Evolutionary conservation across 2,888 invertebrate genomes (phyloP), one percentile per base, ranked within the genome.

Genomic region (Aphidoletes aphidimyza): DNA sequence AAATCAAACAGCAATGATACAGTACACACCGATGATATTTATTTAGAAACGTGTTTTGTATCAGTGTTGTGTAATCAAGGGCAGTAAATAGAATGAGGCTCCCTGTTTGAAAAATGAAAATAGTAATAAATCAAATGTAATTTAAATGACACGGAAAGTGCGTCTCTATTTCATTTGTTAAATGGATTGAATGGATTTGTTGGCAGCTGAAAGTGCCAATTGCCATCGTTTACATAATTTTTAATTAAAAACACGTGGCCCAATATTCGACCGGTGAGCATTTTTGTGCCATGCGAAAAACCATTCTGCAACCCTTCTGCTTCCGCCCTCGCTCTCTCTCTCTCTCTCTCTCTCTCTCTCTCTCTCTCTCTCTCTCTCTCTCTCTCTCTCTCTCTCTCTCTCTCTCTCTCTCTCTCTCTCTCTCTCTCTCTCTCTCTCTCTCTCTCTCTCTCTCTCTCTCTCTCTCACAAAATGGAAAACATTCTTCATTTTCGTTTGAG

Each of bases 211-310:
- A 22, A 69, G 6, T 17, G 26, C 14, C 69, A 1, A n/a, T 30
- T 30, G 30, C n/a, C 0, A n/a, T 34, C 30, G 34, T 30, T 69
- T 69, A 30, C 69, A 69, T 69, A 30, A 30, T 69, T 69, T 69
- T 69, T 69, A 69, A 69, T 30, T 69, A 30, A 69, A 69, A 69
- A 69, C 30, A 69, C 69, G 69, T 69, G 69, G 26, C 42, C 42
- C 17, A 54, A n/a, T 26, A 47, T 47, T 47, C 9, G 47, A 42
- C 42, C 42, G 6, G 42, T n/a, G 42, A 14, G 8, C 42, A 42
- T 42, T 42, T 42, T 14, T 42, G 42, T 14, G n/a, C n/a, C n/a
- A n/a, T n/a, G n/a, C n/a, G n/a, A n/a, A n/a, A n/a, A n/a, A n/a
- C n/a, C n/a, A n/a, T 42, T 42, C 8, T 42, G 42, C 42, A 14